phyloP scores from a whole-genome alignment of 1,140 invertebrate species.

The Bombus pascuorum region DNA sequence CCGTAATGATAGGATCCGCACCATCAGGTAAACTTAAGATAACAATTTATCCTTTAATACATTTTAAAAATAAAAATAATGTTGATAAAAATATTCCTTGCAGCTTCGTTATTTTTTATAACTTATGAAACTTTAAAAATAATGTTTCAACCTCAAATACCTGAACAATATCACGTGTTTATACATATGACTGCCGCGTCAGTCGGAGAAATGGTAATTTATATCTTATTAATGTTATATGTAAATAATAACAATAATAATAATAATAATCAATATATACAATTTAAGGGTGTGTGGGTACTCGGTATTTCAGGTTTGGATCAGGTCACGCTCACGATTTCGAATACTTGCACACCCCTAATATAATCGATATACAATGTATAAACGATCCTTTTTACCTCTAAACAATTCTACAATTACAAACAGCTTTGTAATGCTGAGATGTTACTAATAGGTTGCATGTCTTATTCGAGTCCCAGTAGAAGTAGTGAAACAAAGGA shows the following conservation, averaged over 20 bases:
- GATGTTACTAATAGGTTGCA: slow-evolving; percentile 85
- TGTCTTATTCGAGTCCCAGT: slow-evolving; percentile 96
- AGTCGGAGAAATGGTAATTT: slow-evolving; percentile 90
- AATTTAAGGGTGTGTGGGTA: too few relatives aligned
- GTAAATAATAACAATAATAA: not conserved
- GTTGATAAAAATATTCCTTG: slow-evolving; percentile 69
- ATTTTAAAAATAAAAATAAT: slow-evolving; percentile 4
- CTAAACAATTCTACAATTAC: not conserved
- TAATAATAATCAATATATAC: not conserved
- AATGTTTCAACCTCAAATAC: slow-evolving; percentile 80
- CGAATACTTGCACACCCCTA: too few relatives aligned
- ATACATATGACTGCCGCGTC: slow-evolving; percentile 94
- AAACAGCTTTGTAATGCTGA: not conserved
- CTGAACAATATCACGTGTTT: slow-evolving; percentile 84
- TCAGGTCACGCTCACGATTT: too few relatives aligned
- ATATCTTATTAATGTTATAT: not conserved
- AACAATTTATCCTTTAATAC: too few relatives aligned
- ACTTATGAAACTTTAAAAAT: slow-evolving; percentile 94
- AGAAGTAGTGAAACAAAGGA: slow-evolving; percentile 97
- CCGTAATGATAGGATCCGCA: slow-evolving; percentile 92
- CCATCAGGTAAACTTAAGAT: slow-evolving; percentile 86
- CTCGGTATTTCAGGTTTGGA: too few relatives aligned
- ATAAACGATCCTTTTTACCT: not conserved
- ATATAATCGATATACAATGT: not conserved
- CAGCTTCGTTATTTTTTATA: slow-evolving; percentile 95